These are phyloP conservation scores for Caligus rogercresseyi DNA, from an alignment of 1,140 invertebrate genomes.

Conservation along the genomic window DNA sequence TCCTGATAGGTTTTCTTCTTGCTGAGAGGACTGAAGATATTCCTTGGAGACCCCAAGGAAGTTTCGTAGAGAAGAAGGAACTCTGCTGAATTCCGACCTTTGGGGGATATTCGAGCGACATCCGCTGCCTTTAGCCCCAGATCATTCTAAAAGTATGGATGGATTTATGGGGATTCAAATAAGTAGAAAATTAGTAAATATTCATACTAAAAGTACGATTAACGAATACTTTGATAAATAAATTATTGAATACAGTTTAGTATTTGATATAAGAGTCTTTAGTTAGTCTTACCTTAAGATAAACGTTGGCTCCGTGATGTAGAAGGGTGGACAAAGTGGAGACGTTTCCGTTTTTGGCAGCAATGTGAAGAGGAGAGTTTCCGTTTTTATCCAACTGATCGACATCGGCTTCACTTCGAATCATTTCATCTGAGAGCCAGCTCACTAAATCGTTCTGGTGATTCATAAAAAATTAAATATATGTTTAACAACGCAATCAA, in stretches of 20 bases:
- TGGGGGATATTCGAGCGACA: background rate
- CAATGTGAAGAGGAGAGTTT: constrained; percentile 3
- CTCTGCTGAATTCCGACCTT: constrained; percentile 1
- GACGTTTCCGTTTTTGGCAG: constrained; percentile 3
- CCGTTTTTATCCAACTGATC: constrained; percentile 6
- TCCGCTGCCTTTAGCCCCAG: background rate
- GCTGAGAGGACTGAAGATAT: background rate
- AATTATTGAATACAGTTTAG: too few species aligned
- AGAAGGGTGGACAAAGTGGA: constrained; percentile 11
- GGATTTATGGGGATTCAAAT: background rate
- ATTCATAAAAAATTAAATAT: background rate
- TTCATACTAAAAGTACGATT: too few species aligned
- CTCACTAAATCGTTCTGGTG: constrained; percentile 9
- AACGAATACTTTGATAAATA: too few species aligned
- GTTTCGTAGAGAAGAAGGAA: constrained; percentile 7
- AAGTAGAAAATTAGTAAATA: too few species aligned
- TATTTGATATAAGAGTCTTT: too few species aligned
- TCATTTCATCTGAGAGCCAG: constrained; percentile 13
- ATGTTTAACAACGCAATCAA: too few species aligned
- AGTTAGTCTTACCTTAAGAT: constrained; percentile 7
- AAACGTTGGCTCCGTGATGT: constrained; percentile 10
- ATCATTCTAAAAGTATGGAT: constrained; percentile 1
- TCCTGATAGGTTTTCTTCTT: background rate
- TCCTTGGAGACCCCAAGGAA: constrained; percentile 6
- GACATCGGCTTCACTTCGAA: background rate